A percentile compares a stretch with the other conserved stretches of the same genome.
Evolutionary conservation across 2,888 invertebrate genomes (phyloP).

Genomic region (Siphonodentalium dalli): DNA sequence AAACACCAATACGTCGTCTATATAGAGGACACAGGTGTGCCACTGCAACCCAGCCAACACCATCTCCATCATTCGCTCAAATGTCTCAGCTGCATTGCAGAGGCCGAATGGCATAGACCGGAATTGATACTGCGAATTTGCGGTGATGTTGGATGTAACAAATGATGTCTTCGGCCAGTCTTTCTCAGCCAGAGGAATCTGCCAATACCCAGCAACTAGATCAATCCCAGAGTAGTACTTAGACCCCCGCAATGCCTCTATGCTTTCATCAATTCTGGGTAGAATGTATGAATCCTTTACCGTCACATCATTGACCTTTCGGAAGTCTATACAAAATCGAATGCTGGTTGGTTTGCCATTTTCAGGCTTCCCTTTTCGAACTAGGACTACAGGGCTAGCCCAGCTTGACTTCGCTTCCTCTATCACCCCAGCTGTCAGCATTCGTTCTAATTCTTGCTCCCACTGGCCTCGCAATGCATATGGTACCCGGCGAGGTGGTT

Average conservation of each 20-base stretch:
- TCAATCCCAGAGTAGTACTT: neutral
- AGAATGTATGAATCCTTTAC: neutral
- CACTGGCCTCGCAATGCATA: too few species aligned
- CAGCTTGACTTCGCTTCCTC: too few species aligned
- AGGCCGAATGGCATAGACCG: slow-evolving; percentile 5
- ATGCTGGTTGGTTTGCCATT: neutral
- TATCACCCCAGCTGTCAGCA: too few species aligned
- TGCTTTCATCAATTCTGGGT: neutral
- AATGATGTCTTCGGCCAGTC: slow-evolving; percentile 4
- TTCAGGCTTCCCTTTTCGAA: too few species aligned
- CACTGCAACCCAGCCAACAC: neutral
- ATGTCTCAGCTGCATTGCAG: neutral
- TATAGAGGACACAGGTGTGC: slow-evolving; percentile 1
- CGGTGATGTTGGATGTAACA: neutral
- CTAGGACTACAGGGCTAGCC: neutral
- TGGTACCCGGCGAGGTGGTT: too few species aligned
- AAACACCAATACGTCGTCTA: slow-evolving; percentile 7
- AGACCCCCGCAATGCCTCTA: neutral
- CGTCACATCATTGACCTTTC: neutral
- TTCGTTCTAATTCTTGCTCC: too few species aligned
- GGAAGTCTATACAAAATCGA: slow-evolving; percentile 2
- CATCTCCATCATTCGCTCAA: neutral
- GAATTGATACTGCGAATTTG: neutral
- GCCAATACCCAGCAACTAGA: neutral
- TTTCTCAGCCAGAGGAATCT: neutral